phyloP scores from a whole-genome alignment of 2,888 invertebrate species.

The Drosophila quinaria region DNA sequence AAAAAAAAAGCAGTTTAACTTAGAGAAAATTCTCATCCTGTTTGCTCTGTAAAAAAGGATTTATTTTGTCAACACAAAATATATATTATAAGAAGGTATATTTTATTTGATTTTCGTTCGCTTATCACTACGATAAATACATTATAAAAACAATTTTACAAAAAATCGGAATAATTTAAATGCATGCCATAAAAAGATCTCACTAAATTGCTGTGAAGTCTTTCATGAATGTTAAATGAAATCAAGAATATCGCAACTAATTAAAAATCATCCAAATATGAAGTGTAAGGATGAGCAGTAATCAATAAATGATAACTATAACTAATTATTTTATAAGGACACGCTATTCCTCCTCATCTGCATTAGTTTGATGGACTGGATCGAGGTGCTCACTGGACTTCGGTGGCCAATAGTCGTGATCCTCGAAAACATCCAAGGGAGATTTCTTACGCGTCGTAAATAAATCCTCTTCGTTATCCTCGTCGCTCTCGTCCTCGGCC shows the following conservation, averaged over 20 bases:
- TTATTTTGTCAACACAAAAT: too few relatives aligned
- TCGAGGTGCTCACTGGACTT: slow-evolving; percentile 11
- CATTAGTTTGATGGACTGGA: background rate
- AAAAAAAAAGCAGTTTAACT: too few relatives aligned
- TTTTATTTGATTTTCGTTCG: slow-evolving; percentile 14
- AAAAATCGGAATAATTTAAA: slow-evolving; percentile 43
- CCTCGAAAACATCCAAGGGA: slow-evolving; percentile 40
- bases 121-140: slow-evolving; percentile 48
- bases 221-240: slow-evolving; percentile 3
- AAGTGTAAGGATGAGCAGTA: slow-evolving; percentile 6
- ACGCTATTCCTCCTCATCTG: slow-evolving; percentile 12
- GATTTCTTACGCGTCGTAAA: slow-evolving; percentile 36
- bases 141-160: slow-evolving; percentile 36
- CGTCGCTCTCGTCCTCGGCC: slow-evolving; percentile 61
- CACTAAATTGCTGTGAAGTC: slow-evolving; percentile 28
- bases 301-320: background rate
- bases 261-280: background rate
- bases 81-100: background rate
- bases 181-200: slow-evolving; percentile 41
- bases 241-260: slow-evolving; percentile 1
- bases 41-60: too few relatives aligned
- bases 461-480: slow-evolving; percentile 59
- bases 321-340: slow-evolving; percentile 11
- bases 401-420: slow-evolving; percentile 50
- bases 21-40: too few relatives aligned